phyloP scores from a whole-genome alignment of 2,113 vertebrate genomes.

The Phalacrocorax aristotelis region DNA sequence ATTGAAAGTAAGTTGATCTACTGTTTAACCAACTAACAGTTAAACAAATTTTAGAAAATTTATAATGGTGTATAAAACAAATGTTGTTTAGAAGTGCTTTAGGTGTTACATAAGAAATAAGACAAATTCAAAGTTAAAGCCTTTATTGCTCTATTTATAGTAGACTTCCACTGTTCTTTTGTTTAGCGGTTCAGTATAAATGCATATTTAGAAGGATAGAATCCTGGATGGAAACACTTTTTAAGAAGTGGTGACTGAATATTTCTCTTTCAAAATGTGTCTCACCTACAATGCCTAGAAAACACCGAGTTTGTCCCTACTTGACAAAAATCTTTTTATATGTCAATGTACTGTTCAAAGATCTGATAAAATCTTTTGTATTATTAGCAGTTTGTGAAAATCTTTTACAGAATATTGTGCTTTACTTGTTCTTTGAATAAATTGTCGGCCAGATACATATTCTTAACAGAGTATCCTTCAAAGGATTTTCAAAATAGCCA shows the following conservation, averaged over 20 bases:
- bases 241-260: background rate
- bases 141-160: background rate
- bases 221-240: background rate
- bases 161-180: background rate
- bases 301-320: background rate
- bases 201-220: background rate
- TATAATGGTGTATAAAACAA: background rate
- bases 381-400: background rate
- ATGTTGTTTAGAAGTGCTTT: background rate
- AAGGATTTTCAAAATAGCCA: background rate
- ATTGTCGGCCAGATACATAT: background rate
- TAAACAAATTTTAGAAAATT: slow-evolving; percentile 10
- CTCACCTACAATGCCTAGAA: background rate
- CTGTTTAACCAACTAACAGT: slow-evolving; percentile 12
- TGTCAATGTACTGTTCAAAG: background rate
- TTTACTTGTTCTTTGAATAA: background rate
- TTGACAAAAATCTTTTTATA: background rate
- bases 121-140: background rate
- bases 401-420: background rate
- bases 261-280: background rate
- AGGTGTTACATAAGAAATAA: background rate
- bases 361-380: background rate
- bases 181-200: background rate
- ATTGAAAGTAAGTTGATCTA: slow-evolving; percentile 22
- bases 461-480: background rate